These are phyloP conservation scores for Neogale vison DNA, from an alignment of 2,113 vertebrate genomes.

Conservation along the genomic window DNA sequence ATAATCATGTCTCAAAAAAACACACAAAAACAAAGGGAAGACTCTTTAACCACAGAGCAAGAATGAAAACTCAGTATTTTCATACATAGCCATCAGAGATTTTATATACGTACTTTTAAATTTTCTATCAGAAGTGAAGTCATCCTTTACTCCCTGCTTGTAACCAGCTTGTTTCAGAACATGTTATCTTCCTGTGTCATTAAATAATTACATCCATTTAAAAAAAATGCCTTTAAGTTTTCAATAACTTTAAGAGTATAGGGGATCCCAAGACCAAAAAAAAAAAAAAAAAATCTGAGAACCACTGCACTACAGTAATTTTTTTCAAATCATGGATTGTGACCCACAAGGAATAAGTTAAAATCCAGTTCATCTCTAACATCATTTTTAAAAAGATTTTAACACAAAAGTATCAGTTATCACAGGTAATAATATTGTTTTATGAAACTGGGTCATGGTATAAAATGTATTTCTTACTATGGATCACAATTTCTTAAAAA, in stretches of 20 bases:
- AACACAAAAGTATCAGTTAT: background rate
- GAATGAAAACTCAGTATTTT: slow-evolving; percentile 26
- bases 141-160: background rate
- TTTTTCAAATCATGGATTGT: background rate
- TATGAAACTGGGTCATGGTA: background rate
- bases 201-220: background rate
- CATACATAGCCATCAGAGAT: background rate
- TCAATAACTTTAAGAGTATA: background rate
- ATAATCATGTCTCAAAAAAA: background rate
- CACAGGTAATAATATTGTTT: background rate
- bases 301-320: background rate
- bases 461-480: background rate
- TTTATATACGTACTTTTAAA: background rate
- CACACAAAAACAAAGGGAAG: background rate
- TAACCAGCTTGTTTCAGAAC: slow-evolving; percentile 11
- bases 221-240: background rate
- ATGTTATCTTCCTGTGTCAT: background rate
- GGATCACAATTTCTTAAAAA: background rate
- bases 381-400: background rate
- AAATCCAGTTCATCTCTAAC: background rate
- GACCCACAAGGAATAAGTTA: background rate
- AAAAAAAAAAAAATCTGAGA: background rate
- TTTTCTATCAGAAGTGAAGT: slow-evolving; percentile 11
- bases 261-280: background rate
- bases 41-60: slow-evolving; percentile 24